phyloP scores from a whole-genome alignment of 2,888 invertebrate genomes.

The Polyommatus icarus region DNA sequence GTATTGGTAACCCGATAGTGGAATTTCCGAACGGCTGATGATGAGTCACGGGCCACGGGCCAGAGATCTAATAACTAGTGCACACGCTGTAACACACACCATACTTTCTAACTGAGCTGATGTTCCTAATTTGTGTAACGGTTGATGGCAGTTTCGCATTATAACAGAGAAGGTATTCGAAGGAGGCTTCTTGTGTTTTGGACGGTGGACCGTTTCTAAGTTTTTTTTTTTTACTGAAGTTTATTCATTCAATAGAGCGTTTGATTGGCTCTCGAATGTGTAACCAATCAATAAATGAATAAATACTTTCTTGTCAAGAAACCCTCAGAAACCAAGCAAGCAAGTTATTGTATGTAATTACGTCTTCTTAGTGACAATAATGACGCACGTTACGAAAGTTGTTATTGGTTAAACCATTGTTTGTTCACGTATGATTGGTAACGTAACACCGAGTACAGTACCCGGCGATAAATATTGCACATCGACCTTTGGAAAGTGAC shows the following conservation, averaged over 20 bases:
- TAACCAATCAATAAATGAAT: too few relatives aligned
- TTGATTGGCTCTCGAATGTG: not conserved
- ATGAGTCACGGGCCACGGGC: conserved; percentile 11
- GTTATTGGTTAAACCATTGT: not conserved
- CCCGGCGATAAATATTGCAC: too few relatives aligned
- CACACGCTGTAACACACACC: conserved; percentile 7
- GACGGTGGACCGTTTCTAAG: not conserved
- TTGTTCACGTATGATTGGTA: not conserved
- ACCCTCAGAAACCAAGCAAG: not conserved
- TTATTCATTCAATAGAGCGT: not conserved
- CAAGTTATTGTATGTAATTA: not conserved
- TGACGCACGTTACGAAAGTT: not conserved
- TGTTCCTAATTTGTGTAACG: conserved; percentile 10
- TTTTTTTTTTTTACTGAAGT: not conserved
- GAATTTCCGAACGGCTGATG: not conserved
- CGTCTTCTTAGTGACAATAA: not conserved
- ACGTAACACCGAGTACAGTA: too few relatives aligned
- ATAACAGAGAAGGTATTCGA: not conserved
- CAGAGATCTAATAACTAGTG: conserved; percentile 12
- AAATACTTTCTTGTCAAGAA: not conserved
- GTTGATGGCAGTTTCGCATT: not conserved
- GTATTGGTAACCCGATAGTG: not conserved
- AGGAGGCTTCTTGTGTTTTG: not conserved
- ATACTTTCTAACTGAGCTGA: conserved; percentile 1
- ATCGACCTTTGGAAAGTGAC: too few relatives aligned